These are phyloP conservation scores for Plebejus melissa DNA, from an alignment of 2,888 invertebrate genomes.

Conservation along the genomic window DNA sequence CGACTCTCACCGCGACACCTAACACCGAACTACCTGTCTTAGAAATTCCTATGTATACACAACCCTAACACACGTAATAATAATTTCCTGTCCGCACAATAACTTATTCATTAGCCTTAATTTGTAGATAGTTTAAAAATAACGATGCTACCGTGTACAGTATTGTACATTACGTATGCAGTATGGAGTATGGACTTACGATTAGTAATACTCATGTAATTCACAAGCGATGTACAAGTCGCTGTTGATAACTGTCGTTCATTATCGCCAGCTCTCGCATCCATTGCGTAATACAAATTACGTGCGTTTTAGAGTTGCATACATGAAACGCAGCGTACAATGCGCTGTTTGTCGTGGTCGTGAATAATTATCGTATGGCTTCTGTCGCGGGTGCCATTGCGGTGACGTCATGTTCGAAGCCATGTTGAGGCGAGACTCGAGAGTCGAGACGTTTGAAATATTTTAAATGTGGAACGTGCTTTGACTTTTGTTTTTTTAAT, in stretches of 20 bases:
- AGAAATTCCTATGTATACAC: constrained; percentile 27
- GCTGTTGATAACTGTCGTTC: constrained; percentile 23
- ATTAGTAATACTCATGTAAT: not conserved
- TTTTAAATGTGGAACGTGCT: constrained; percentile 28
- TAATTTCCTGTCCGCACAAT: constrained; percentile 74
- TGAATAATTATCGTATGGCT: constrained; percentile 50
- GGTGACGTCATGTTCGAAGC: constrained; percentile 62
- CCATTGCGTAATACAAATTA: constrained; percentile 48
- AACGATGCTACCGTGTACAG: not conserved
- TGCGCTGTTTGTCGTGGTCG: constrained; percentile 34
- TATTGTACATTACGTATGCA: constrained; percentile 29
- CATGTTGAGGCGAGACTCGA: constrained; percentile 38
- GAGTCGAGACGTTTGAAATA: constrained; percentile 29
- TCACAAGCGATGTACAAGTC: constrained; percentile 50
- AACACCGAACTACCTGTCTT: constrained; percentile 7
- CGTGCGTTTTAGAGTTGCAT: not conserved
- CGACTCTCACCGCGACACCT: constrained; percentile 11
- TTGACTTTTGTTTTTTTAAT: constrained; percentile 2
- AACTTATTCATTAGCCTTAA: constrained; percentile 77
- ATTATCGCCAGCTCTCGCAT: constrained; percentile 48
- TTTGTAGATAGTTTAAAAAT: constrained; percentile 59
- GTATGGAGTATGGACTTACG: constrained; percentile 44
- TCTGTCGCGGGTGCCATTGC: constrained; percentile 67
- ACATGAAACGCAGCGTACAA: constrained; percentile 49
- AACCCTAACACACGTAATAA: constrained; percentile 59